Evolutionary conservation across 1,140 invertebrate genomes (phyloP), one percentile per base, ranked within the genome.

Genomic region (Drosophila kurseongensis): DNA sequence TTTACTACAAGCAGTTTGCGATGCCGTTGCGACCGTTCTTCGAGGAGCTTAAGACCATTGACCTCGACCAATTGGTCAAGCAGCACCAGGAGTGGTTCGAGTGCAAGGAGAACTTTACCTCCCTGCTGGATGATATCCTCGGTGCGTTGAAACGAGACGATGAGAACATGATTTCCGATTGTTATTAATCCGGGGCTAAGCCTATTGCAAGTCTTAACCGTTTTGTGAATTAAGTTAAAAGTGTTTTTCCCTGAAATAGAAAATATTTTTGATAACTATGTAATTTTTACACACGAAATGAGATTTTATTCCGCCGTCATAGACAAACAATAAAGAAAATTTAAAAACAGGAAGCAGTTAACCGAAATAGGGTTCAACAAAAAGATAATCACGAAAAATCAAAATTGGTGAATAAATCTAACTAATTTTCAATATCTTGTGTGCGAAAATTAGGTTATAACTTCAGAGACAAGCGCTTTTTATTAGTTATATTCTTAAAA

Each of bases 121-220:
- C 94, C 2, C 91, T 95, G 2, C 79, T 96, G 14, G 95, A 96
- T 75, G 95, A 96, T 84, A 95, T 96, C 75, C 80, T 95, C 16
- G 93, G 93, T 40, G 91, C 93, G n/a, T 93, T 94, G 76, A 85
- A 93, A 44, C 85, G 91, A n/a, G 92, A 93, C 47, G 86, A 93
- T 63, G 91, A 84, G 58, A 74, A 94, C 8, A 95, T 95, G 79
- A 90, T 91, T 41, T 94, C 95, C 92, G 95, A 95, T 91, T 96
- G 95, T 89, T 96, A 95, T 88, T 96, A 81, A 93, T 61, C n/a
- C 45, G 7, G 38, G 45, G 59, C 60, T 2, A 44, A 68, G 47
- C 45, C 65, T 5, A 27, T 60, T 29, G 7, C 10, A 38, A 29
- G 32, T 59, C 32, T 2, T 40, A 58, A 18, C 32, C 36, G 9